Evolutionary conservation across 2,797 vertebrate species (phyloP).

Genomic region (Buphagus erythrorhynchus): DNA sequence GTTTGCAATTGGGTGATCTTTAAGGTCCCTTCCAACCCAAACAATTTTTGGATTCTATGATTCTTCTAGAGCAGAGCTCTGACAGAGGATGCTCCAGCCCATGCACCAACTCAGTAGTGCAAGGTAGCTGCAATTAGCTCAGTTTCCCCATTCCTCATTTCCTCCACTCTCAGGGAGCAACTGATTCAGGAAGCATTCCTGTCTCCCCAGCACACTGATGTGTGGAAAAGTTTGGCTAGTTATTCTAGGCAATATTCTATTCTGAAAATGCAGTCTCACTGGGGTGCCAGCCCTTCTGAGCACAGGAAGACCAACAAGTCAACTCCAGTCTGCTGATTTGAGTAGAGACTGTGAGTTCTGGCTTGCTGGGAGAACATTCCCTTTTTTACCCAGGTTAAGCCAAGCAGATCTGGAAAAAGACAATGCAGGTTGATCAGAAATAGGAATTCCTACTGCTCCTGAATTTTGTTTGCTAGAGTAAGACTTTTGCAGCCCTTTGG

Average conservation of each 20-base stretch:
- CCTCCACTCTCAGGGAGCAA: not conserved
- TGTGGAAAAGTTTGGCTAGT: not conserved
- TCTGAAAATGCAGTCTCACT: not conserved
- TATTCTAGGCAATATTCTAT: not conserved
- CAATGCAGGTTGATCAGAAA: not conserved
- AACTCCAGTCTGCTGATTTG: not conserved
- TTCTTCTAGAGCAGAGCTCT: not conserved
- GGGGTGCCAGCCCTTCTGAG: not conserved
- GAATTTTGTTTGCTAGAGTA: not conserved
- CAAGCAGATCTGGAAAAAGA: not conserved
- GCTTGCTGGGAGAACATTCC: not conserved
- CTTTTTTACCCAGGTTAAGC: not conserved
- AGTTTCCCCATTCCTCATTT: not conserved
- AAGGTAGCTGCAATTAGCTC: not conserved
- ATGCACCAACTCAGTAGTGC: not conserved
- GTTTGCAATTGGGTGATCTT: not conserved
- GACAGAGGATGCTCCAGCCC: not conserved
- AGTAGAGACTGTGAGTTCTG: not conserved
- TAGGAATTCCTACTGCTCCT: not conserved
- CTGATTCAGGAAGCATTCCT: not conserved
- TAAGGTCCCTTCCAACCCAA: not conserved
- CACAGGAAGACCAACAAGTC: not conserved
- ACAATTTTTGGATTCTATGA: not conserved
- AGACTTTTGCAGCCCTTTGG: not conserved
- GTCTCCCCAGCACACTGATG: slow-evolving; percentile 4